Evolutionary conservation across 2,113 vertebrate species (phyloP).

Genomic region (Rhegmatorhina hoffmannsi): DNA sequence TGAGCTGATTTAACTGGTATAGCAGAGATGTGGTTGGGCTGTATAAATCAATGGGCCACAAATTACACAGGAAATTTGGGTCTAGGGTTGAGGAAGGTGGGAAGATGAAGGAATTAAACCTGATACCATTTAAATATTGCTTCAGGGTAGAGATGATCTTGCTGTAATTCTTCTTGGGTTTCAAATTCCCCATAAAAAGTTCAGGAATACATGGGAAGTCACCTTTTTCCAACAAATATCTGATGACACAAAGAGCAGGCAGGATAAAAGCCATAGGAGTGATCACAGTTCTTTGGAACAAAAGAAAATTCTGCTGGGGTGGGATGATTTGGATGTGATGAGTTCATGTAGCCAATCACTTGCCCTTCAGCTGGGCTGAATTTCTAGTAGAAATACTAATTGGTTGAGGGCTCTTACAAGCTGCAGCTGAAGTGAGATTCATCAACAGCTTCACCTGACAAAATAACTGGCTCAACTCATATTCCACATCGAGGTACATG

Average conservation of each 20-base stretch:
- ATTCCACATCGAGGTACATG: background rate
- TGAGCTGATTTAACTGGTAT: conserved; percentile 31
- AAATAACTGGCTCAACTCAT: background rate
- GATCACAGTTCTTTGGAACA: background rate
- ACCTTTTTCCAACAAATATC: background rate
- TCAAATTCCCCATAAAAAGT: background rate
- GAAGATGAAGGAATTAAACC: conserved; percentile 56
- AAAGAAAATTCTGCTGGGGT: background rate
- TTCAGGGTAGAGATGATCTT: conserved; percentile 9
- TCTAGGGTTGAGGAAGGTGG: conserved; percentile 42
- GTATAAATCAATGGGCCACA: conserved; percentile 60
- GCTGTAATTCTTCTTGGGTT: background rate
- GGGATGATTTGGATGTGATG: background rate
- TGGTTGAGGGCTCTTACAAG: background rate
- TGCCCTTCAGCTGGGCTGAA: background rate
- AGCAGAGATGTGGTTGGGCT: conserved; percentile 36
- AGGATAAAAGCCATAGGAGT: background rate
- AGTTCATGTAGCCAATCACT: background rate
- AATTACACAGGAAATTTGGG: conserved; percentile 61
- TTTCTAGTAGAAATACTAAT: background rate
- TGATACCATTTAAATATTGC: conserved; percentile 40
- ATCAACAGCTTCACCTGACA: background rate
- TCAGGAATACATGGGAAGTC: background rate
- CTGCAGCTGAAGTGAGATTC: background rate
- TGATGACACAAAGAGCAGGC: background rate